Evolutionary conservation across 2,888 invertebrate species (phyloP), one percentile per base, ranked within the genome.

Genomic region (Tromatobia lineatoria): DNA sequence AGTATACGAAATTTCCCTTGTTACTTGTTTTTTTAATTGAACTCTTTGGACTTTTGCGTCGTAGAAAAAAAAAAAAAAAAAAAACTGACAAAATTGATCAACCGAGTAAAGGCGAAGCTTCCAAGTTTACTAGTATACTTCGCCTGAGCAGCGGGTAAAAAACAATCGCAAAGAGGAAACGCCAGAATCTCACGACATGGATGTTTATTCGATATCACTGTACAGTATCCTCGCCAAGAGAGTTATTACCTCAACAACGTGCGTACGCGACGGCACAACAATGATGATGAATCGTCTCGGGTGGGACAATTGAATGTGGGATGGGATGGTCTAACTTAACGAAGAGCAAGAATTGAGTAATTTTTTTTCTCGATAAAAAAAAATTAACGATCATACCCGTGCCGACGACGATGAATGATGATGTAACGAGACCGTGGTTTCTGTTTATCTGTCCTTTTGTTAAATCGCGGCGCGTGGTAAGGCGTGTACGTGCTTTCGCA

Each of bases 171-270:
- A 79, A 79, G 57, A 25, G 13, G n/a, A 54, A 57, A 15, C 59
- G 7, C 15, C 45, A 69, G 66, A 64, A 86, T 90, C 89, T 91
- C 92, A 93, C 93, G 93, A 92, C 91, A 93, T 91, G 90, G 91
- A 90, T 93, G 91, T 93, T 93, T 93, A 93, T 93, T 93, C 91
- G 91, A 90, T 92, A 91, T 92, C 91, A 92, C 91, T 93, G 92
- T 93, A 93, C 93, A 93, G 90, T 90, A 91, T 92, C 90, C 89
- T 91, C 89, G 90, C 90, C 90, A 91, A 91, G 90, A 90, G 82
- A 83, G 59, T 59, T 50, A 75, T 90, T 90, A 90, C 89, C 90
- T 90, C 87, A 91, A 91, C 89, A 92, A 93, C 90, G 91, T 92
- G 92, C 91, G 89, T 89, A 90, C 90, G 88, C 91, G 91, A 91